These are phyloP conservation scores for Mesoclemmys tuberculata DNA, from an alignment of 2,113 vertebrate species.

Conservation along the genomic window DNA sequence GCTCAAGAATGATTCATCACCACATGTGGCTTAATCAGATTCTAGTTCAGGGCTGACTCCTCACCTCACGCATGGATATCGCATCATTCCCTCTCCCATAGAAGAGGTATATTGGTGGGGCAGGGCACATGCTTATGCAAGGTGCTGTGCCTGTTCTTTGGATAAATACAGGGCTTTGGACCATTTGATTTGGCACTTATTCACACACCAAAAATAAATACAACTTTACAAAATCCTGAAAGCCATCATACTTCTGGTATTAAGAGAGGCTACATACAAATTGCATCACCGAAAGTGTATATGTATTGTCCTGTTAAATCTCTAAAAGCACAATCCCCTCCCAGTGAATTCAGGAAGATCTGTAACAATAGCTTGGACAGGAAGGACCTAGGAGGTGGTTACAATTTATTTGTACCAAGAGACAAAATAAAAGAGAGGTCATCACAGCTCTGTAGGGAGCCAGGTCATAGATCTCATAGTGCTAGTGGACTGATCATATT, in stretches of 20 bases:
- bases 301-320: not conserved
- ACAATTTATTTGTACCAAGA: not conserved
- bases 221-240: not conserved
- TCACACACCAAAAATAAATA: not conserved
- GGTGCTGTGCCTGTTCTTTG: not conserved
- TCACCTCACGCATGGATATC: not conserved
- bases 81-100: not conserved
- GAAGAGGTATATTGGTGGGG: not conserved
- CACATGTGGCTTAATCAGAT: not conserved
- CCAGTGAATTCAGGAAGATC: not conserved
- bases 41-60: not conserved
- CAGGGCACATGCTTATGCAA: not conserved
- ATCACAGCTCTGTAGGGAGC: fast-evolving
- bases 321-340: not conserved
- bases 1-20: not conserved
- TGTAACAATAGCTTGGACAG: not conserved
- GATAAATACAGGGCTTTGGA: not conserved
- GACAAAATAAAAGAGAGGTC: not conserved
- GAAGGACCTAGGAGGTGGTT: conserved; percentile 21
- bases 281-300: not conserved
- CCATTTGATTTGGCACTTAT: not conserved
- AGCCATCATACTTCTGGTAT: not conserved
- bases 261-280: not conserved
- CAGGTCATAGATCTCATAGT: not conserved
- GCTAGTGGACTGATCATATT: not conserved